Evolutionary conservation across 2,888 invertebrate genomes (phyloP).

Genomic region (Oscheius sp.): DNA sequence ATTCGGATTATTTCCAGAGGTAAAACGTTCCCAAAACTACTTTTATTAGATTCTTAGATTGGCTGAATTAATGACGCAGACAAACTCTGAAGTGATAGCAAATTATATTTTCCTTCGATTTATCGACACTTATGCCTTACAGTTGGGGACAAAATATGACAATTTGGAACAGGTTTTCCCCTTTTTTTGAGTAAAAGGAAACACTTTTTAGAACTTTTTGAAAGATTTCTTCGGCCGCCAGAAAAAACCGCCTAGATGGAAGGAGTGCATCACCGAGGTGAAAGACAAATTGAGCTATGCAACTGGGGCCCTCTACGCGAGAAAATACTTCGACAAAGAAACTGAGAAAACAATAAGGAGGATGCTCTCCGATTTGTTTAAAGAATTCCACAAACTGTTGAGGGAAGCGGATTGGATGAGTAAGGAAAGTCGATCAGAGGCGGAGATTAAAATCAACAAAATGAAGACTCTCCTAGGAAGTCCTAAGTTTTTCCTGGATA

Average conservation of each 20-base stretch:
- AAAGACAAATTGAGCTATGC: slow-evolving; percentile 46
- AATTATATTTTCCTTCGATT: slow-evolving; percentile 71
- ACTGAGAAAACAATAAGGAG: slow-evolving; percentile 75
- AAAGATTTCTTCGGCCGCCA: slow-evolving; percentile 71
- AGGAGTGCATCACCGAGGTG: slow-evolving; percentile 77
- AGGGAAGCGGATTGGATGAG: slow-evolving; percentile 86
- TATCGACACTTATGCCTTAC: slow-evolving; percentile 38
- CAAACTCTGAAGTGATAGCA: slow-evolving; percentile 64
- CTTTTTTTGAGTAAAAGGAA: not conserved
- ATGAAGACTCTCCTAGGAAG: slow-evolving; percentile 79
- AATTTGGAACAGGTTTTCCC: not conserved
- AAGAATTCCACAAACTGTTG: slow-evolving; percentile 82
- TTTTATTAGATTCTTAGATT: too few species aligned
- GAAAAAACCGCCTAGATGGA: slow-evolving; percentile 83
- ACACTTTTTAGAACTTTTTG: slow-evolving; percentile 49
- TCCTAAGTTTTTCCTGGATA: slow-evolving; percentile 85
- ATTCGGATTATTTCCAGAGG: too few species aligned
- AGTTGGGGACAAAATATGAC: slow-evolving; percentile 83
- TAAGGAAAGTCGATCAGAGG: slow-evolving; percentile 77
- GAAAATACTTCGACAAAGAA: slow-evolving; percentile 81
- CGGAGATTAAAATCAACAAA: slow-evolving; percentile 53
- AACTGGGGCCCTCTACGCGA: slow-evolving; percentile 83
- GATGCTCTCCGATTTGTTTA: slow-evolving; percentile 86
- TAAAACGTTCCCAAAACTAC: too few species aligned
- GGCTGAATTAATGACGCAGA: not conserved